Conservation (phyloP, 2,113 vertebrate genomes). For the Eurypyga helias region DNA sequence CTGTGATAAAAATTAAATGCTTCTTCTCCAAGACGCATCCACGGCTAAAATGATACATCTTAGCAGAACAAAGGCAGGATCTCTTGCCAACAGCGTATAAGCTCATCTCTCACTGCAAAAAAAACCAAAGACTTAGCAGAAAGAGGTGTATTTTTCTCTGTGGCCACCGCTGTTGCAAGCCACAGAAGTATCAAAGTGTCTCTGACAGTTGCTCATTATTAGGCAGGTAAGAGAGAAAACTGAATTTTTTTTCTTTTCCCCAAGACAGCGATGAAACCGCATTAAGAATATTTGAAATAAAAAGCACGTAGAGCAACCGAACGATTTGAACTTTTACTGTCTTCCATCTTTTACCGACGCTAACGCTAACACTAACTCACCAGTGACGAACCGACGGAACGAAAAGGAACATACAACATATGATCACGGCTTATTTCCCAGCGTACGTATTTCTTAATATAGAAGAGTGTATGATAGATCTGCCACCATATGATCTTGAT, state of each 20-base stretch:
- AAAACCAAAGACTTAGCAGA: not conserved
- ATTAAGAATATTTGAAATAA: conserved; percentile 1
- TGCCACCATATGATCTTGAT: conserved; percentile 65
- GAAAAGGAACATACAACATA: conserved; percentile 30
- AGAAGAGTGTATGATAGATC: conserved; percentile 51
- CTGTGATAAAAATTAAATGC: conserved; percentile 8
- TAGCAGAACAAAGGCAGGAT: conserved; percentile 27
- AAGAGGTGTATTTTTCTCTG: conserved; percentile 21
- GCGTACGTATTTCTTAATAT: conserved; percentile 46
- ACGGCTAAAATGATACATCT: not conserved
- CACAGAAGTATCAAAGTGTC: not conserved
- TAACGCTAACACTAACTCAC: conserved; percentile 26
- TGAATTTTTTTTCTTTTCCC: not conserved
- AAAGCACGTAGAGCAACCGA: not conserved
- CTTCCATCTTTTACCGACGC: not conserved
- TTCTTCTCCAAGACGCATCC: conserved; percentile 1
- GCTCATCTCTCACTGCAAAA: not conserved
- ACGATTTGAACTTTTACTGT: conserved; percentile 23
- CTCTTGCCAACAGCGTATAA: conserved; percentile 17
- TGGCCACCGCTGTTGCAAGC: not conserved
- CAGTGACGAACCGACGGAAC: not conserved
- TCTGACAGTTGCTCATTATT: not conserved
- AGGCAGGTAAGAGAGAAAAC: not conserved
- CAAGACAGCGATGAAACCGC: not conserved
- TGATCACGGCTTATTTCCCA: conserved; percentile 44